These are phyloP conservation scores for Drosophila nr. perissopoda DNA, from an alignment of 2,888 invertebrate species.

Conservation along the genomic window DNA sequence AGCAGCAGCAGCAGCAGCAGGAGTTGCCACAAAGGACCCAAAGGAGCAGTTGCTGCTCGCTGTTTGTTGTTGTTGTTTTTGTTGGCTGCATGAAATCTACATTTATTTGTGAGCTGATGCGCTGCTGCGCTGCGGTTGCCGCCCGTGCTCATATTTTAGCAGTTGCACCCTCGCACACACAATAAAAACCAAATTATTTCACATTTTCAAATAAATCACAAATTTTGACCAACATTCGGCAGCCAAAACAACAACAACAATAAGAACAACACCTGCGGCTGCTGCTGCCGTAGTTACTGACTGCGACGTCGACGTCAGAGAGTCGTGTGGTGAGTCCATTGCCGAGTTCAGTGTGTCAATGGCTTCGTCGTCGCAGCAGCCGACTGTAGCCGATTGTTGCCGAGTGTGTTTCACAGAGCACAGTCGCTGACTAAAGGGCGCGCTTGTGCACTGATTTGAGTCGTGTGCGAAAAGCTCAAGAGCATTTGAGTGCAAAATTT, in stretches of 20 bases:
- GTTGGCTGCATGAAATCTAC: conserved; percentile 66
- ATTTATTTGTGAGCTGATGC: conserved; percentile 50
- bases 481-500: conserved; percentile 21
- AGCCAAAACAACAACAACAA: conserved; percentile 12
- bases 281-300: conserved; percentile 1
- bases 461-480: conserved; percentile 41
- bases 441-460: conserved; percentile 57
- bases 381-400: conserved; percentile 9
- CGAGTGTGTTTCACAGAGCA: conserved; percentile 43
- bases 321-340: conserved; percentile 28
- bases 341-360: conserved; percentile 78
- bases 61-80: neutral
- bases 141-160: conserved; percentile 26
- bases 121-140: conserved; percentile 10
- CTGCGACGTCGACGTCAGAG: conserved; percentile 24
- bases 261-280: conserved; percentile 7
- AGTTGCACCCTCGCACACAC: conserved; percentile 44
- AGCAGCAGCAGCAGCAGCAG: conserved; percentile 14
- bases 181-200: conserved; percentile 67
- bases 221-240: conserved; percentile 61
- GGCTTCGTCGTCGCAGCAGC: conserved; percentile 37
- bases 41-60: conserved; percentile 4
- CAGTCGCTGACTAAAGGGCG: conserved; percentile 67
- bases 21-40: conserved; percentile 38
- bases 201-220: conserved; percentile 75